A percentile compares a stretch with the other conserved stretches of the same genome.
Conservation (phyloP, 2,888 invertebrate species). For the Scelioninae gen. 1 region DNA sequence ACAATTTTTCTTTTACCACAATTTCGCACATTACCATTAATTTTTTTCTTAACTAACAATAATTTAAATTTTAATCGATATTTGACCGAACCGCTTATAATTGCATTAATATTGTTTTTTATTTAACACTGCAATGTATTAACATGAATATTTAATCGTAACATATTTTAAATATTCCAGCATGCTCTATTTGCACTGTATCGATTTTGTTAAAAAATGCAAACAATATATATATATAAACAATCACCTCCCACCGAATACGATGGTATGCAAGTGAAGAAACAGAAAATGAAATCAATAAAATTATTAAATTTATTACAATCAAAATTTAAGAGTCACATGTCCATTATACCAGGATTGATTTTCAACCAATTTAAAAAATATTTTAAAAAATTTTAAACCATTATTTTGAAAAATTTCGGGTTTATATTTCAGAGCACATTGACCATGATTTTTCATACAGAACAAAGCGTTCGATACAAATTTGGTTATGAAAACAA, state of each 20-base stretch:
- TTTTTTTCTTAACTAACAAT: not conserved
- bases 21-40: not conserved
- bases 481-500: slow-evolving; percentile 39
- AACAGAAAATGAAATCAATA: too few species aligned
- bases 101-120: slow-evolving; percentile 34
- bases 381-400: not conserved
- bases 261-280: not conserved
- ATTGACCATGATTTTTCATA: not conserved
- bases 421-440: too few species aligned
- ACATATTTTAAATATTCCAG: slow-evolving; percentile 48
- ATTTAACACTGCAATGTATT: slow-evolving; percentile 28
- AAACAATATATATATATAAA: slow-evolving; percentile 23
- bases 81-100: not conserved
- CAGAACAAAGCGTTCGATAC: slow-evolving; percentile 16
- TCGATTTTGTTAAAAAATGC: slow-evolving; percentile 42
- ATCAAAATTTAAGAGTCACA: not conserved
- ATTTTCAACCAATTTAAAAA: too few species aligned
- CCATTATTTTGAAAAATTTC: not conserved
- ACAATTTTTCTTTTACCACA: not conserved
- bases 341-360: too few species aligned
- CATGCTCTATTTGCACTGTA: slow-evolving; percentile 54
- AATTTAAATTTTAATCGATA: slow-evolving; percentile 18
- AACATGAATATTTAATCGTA: slow-evolving; percentile 25
- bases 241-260: slow-evolving; percentile 1
- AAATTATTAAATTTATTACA: slow-evolving; percentile 2